Conservation (phyloP, 2,797 vertebrate genomes). For the Harpagifer antarcticus region DNA sequence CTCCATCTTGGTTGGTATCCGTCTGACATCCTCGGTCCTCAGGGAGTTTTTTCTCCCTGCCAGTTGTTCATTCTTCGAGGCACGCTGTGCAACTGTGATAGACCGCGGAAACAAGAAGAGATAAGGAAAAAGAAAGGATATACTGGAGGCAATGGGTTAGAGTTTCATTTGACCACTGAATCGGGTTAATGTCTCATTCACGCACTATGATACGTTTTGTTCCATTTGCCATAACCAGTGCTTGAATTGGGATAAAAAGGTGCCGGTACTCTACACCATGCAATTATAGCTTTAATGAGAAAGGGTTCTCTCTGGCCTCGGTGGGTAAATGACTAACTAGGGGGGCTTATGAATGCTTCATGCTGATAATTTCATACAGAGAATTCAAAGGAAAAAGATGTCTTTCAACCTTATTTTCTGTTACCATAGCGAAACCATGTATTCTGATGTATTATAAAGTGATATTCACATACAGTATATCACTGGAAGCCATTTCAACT, state of each 20-base stretch:
- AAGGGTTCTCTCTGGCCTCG: conserved; percentile 12
- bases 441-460: not conserved
- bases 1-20: conserved; percentile 72
- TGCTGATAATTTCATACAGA: conserved; percentile 4
- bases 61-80: conserved; percentile 61
- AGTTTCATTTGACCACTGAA: conserved; percentile 52
- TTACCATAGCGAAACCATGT: not conserved
- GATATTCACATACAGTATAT: not conserved
- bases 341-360: conserved; percentile 11
- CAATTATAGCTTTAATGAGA: conserved; percentile 17
- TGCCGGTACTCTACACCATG: conserved; percentile 1
- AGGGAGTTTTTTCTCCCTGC: conserved; percentile 58
- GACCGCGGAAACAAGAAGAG: conserved; percentile 25
- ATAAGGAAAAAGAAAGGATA: conserved; percentile 35
- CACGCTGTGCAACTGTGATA: conserved; percentile 43
- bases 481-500: not conserved
- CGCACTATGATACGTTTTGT: conserved; percentile 8
- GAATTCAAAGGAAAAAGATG: not conserved
- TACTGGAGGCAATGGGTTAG: conserved; percentile 27
- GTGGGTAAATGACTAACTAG: conserved; percentile 2
- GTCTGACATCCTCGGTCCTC: conserved; percentile 65
- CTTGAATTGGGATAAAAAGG: conserved; percentile 28
- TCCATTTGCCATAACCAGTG: conserved; percentile 37
- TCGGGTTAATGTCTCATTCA: conserved; percentile 49
- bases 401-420: conserved; percentile 11